Base-by-base conservation (phyloP, 2,888 invertebrate genomes). In the Eristalis tenax region DNA sequence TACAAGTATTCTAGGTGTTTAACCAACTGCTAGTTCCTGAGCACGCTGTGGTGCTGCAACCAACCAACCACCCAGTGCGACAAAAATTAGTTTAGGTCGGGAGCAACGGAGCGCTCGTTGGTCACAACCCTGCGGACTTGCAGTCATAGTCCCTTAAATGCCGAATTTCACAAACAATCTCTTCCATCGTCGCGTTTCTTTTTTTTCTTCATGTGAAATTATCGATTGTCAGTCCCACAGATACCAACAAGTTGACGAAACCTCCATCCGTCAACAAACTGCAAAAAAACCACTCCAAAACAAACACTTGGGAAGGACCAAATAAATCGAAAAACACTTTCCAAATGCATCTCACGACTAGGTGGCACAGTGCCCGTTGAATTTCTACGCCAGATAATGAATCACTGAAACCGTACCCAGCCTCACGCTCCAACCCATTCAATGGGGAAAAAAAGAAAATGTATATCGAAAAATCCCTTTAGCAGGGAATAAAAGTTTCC, bases 331-430 rank as follows among this genome's bases (percentile, higher is more conserved):
- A 50, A 50, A 50, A 18, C 50, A 50, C 50, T 50, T 50, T 50
- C 50, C 50, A 61, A 68, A 59, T 73, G 26, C 61, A 81, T 64
- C 75, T 84, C 78, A 74, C 40, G 68, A 78, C 66, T 79, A 69
- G 79, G 56, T 83, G 74, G 59, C 79, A 75, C 59, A 65, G 69
- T 75, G 75, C 70, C 73, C 71, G 63, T 43, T 32, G 70, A 66
- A 32, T 59, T 70, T 43, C 74, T 63, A 50, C 56, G 59, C 18
- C 68, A 56, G 71, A 82, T 65, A 69, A 83, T 83, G 77, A 78
- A 78, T 83, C 69, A 78, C 82, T 78, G 50, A 50, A 50, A 23
- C 23, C n/a, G 15, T 38, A 35, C 63, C 50, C 69, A 5, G 13
- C 13, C 23, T 63, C 23, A 22, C 43, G n/a, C 69, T 35, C 15